A percentile compares a stretch with the other conserved stretches of the same genome.
phyloP scores from a whole-genome alignment of 2,113 vertebrate genomes.

The Connochaetes taurinus region DNA sequence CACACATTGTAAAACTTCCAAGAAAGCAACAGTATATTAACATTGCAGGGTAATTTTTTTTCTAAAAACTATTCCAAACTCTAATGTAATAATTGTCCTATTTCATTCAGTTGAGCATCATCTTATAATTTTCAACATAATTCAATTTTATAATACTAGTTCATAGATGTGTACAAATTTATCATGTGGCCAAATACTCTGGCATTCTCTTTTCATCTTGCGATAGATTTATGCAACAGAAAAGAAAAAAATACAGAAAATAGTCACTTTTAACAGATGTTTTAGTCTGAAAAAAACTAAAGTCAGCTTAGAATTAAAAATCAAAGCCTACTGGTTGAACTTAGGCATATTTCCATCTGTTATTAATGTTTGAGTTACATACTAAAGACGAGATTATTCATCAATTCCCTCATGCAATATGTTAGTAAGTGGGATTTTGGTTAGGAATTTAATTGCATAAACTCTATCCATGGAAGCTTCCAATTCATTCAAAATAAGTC shows the following conservation, averaged over 20 bases:
- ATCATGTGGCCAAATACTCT: conserved; percentile 46
- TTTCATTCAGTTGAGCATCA: background rate
- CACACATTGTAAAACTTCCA: conserved; percentile 20
- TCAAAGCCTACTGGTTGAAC: conserved; percentile 72
- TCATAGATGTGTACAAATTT: conserved; percentile 29
- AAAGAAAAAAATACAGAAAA: conserved; percentile 69
- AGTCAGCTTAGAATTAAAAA: conserved; percentile 74
- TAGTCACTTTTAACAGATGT: conserved; percentile 51
- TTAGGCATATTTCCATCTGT: conserved; percentile 77
- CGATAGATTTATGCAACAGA: conserved; percentile 45
- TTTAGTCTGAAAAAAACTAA: conserved; percentile 71
- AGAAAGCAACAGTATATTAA: conserved; percentile 38
- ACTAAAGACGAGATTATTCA: conserved; percentile 76
- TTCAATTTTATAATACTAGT: conserved; percentile 61
- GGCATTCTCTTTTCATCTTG: conserved; percentile 58
- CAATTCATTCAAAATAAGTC: conserved; percentile 74
- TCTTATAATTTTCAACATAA: conserved; percentile 60
- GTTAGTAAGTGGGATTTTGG: conserved; percentile 77
- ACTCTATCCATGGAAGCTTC: conserved; percentile 69
- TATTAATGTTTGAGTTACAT: conserved; percentile 74
- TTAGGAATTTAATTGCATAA: conserved; percentile 78
- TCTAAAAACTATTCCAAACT: conserved; percentile 3
- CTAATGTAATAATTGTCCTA: background rate
- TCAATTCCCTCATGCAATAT: conserved; percentile 70
- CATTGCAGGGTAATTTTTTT: conserved; percentile 20